Evolutionary conservation across 2,888 invertebrate genomes (phyloP).

Genomic region (Venusia cambrica): DNA sequence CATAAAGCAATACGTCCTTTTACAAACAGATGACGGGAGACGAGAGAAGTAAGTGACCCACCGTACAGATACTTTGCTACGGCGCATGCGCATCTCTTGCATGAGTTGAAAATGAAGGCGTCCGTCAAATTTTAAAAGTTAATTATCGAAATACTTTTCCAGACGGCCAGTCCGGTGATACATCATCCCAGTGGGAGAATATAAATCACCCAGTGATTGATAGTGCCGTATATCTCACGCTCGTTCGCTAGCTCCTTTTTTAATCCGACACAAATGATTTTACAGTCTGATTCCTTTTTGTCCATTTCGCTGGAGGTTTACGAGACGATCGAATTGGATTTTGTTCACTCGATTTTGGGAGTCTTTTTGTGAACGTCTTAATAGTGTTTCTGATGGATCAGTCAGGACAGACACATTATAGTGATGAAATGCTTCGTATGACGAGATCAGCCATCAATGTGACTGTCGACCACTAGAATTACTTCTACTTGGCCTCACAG

Average conservation of each 20-base stretch:
- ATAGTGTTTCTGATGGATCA: slow-evolving; percentile 23
- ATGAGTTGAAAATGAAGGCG: slow-evolving; percentile 64
- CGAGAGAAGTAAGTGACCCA: no score
- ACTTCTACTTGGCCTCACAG: no score
- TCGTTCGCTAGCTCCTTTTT: slow-evolving; percentile 74
- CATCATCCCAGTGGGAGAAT: slow-evolving; percentile 70
- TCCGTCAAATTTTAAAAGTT: slow-evolving; percentile 78
- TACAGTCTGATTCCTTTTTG: slow-evolving; percentile 74
- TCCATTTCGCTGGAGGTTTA: slow-evolving; percentile 64
- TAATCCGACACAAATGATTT: slow-evolving; percentile 78
- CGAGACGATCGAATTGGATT: slow-evolving; percentile 39
- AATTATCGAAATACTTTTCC: slow-evolving; percentile 75
- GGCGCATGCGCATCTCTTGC: no score
- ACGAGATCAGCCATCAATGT: no score
- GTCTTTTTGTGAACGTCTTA: slow-evolving; percentile 29
- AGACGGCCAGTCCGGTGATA: slow-evolving; percentile 59
- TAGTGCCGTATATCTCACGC: slow-evolving; percentile 75
- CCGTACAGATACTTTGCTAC: no score
- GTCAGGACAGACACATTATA: slow-evolving; percentile 11
- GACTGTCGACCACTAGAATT: no score
- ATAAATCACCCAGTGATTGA: slow-evolving; percentile 79
- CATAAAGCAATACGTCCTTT: no score
- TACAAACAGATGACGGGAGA: no score
- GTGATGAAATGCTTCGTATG: slow-evolving; percentile 16
- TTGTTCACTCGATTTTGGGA: slow-evolving; percentile 28